A percentile compares a stretch with the other conserved stretches of the same genome.
Conservation (phyloP, 2,888 invertebrate species). For the Acrobasis suavella region DNA sequence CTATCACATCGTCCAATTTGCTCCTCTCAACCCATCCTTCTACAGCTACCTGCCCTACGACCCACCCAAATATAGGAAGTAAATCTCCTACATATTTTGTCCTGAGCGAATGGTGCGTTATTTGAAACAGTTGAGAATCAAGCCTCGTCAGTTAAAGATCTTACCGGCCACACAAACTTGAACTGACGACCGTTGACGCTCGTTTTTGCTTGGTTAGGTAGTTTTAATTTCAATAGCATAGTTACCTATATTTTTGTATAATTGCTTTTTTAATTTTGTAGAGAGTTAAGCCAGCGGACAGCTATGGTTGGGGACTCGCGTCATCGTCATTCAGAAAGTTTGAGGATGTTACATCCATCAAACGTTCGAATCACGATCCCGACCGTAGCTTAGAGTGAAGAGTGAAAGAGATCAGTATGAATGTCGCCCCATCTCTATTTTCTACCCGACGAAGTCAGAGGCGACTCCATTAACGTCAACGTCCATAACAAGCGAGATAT, state of each 20-base stretch:
- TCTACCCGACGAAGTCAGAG: slow-evolving; percentile 61
- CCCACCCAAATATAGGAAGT: slow-evolving; percentile 75
- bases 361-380: slow-evolving; percentile 51
- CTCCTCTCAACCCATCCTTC: slow-evolving; percentile 88
- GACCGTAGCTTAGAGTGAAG: slow-evolving; percentile 30
- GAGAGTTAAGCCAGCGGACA: slow-evolving; percentile 29
- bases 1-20: slow-evolving; percentile 85
- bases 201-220: slow-evolving; percentile 34
- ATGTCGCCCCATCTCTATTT: slow-evolving; percentile 59
- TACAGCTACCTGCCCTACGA: slow-evolving; percentile 86
- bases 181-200: slow-evolving; percentile 43
- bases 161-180: slow-evolving; percentile 74
- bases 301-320: slow-evolving; percentile 63
- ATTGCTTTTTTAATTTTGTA: slow-evolving; percentile 38
- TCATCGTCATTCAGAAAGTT: slow-evolving; percentile 51
- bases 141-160: slow-evolving; percentile 44
- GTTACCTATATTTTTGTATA: slow-evolving; percentile 70
- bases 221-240: slow-evolving; percentile 55
- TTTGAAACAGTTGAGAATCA: slow-evolving; percentile 26
- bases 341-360: neutral
- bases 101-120: slow-evolving; percentile 56
- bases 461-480: slow-evolving; percentile 69
- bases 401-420: slow-evolving; percentile 38
- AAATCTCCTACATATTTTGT: slow-evolving; percentile 40
- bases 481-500: slow-evolving; percentile 79